Evolutionary conservation across 2,888 invertebrate species (phyloP).

Genomic region (Imbricaverruca yamaguchii): DNA sequence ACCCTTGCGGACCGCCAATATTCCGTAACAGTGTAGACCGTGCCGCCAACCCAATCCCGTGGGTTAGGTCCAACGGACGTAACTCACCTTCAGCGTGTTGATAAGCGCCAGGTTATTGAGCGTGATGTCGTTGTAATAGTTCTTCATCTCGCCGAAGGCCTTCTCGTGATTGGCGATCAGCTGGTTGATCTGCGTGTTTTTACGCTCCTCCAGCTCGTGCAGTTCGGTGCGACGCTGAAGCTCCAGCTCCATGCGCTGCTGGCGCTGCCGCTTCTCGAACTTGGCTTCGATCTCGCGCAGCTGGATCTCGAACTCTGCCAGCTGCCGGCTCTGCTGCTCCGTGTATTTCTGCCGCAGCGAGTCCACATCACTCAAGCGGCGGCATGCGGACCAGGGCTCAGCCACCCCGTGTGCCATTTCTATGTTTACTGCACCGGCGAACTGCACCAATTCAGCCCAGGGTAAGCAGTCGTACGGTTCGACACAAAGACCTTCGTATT

Average conservation of each 20-base stretch:
- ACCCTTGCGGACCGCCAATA: no score
- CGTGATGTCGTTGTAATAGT: slow-evolving; percentile 91
- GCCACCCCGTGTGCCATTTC: no score
- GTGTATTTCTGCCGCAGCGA: slow-evolving; percentile 38
- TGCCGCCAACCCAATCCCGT: no score
- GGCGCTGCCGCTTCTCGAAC: slow-evolving; percentile 64
- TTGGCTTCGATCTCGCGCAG: slow-evolving; percentile 59
- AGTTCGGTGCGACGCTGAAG: slow-evolving; percentile 60
- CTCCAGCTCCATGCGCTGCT: slow-evolving; percentile 61
- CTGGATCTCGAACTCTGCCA: slow-evolving; percentile 58
- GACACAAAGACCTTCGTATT: no score
- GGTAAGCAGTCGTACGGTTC: no score
- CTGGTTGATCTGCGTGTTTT: slow-evolving; percentile 75
- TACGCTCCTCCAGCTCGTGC: slow-evolving; percentile 77
- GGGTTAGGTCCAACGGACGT: no score
- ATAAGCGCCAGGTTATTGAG: slow-evolving; percentile 86
- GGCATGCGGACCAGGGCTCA: no score
- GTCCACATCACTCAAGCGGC: no score
- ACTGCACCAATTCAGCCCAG: no score
- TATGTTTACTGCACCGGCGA: no score
- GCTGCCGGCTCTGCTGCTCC: slow-evolving; percentile 50
- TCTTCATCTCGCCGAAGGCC: slow-evolving; percentile 81
- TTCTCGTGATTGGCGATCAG: slow-evolving; percentile 72
- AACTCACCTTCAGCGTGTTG: slow-evolving; percentile 66
- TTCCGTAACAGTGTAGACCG: no score